Evolutionary conservation across 2,888 invertebrate genomes (phyloP).

Genomic region (Drosophila ezoana): DNA sequence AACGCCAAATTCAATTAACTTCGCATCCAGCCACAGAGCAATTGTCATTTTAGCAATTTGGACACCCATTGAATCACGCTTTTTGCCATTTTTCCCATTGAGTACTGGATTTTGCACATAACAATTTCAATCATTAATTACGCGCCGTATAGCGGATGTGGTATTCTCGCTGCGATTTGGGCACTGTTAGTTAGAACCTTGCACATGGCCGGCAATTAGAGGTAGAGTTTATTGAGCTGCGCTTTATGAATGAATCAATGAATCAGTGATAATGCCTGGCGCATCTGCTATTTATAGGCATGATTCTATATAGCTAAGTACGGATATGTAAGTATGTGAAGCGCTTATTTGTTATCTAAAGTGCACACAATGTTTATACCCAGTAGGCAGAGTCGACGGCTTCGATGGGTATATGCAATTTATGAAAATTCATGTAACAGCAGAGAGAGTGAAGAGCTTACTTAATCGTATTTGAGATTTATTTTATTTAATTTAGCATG

Average conservation of each 20-base stretch:
- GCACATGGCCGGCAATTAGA: slow-evolving; percentile 39
- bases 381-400: background rate
- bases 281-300: slow-evolving; percentile 68
- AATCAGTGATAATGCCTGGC: slow-evolving; percentile 56
- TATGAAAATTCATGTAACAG: background rate
- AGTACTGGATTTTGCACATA: slow-evolving; percentile 20
- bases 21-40: slow-evolving; percentile 42
- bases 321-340: slow-evolving; percentile 25
- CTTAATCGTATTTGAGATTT: too few species aligned
- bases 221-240: slow-evolving; percentile 32
- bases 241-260: slow-evolving; percentile 67
- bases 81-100: slow-evolving; percentile 53
- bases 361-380: slow-evolving; percentile 49
- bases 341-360: slow-evolving; percentile 67
- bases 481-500: too few species aligned
- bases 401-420: background rate
- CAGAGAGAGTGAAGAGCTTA: background rate
- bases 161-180: slow-evolving; percentile 44
- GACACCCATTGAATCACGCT: slow-evolving; percentile 75
- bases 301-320: slow-evolving; percentile 38
- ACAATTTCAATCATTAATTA: slow-evolving; percentile 53
- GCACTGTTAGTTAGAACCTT: slow-evolving; percentile 52
- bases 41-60: slow-evolving; percentile 64
- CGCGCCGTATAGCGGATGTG: slow-evolving; percentile 61
- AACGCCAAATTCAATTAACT: slow-evolving; percentile 67